Evolutionary conservation across 2,113 vertebrate genomes (phyloP).

Genomic region (Ranitomeya variabilis): DNA sequence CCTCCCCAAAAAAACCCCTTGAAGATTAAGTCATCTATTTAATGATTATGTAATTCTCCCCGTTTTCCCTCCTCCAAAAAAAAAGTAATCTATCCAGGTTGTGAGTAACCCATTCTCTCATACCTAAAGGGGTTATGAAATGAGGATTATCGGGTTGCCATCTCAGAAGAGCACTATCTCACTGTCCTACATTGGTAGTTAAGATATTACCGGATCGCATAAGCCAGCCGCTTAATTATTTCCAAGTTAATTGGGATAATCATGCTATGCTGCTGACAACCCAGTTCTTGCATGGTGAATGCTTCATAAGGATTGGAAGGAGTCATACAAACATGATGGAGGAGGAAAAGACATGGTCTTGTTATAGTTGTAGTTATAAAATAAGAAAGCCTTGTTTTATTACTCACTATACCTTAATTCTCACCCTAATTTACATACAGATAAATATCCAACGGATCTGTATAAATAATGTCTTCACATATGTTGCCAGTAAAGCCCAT

Average conservation of each 20-base stretch:
- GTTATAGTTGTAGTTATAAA: background rate
- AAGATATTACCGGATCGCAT: constrained; percentile 53
- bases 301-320: constrained; percentile 29
- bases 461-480: background rate
- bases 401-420: background rate
- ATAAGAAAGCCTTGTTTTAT: background rate
- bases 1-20: too few species aligned
- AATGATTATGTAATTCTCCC: too few species aligned
- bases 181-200: constrained; percentile 56
- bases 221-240: constrained; percentile 53
- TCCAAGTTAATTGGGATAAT: constrained; percentile 57
- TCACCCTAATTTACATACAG: background rate
- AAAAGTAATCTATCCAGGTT: background rate
- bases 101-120: background rate
- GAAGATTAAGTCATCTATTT: background rate
- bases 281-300: constrained; percentile 44
- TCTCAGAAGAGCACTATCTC: constrained; percentile 29
- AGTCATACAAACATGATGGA: background rate
- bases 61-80: too few species aligned
- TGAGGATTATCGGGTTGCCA: background rate
- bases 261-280: constrained; percentile 53
- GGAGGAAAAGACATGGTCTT: background rate
- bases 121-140: background rate
- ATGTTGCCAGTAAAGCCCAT: background rate
- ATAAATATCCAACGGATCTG: background rate